Percentiles rank a stretch among this genome's conserved stretches.
Evolutionary conservation across 1,140 invertebrate species (phyloP).

Genomic region (Drosophila grimshawi): DNA sequence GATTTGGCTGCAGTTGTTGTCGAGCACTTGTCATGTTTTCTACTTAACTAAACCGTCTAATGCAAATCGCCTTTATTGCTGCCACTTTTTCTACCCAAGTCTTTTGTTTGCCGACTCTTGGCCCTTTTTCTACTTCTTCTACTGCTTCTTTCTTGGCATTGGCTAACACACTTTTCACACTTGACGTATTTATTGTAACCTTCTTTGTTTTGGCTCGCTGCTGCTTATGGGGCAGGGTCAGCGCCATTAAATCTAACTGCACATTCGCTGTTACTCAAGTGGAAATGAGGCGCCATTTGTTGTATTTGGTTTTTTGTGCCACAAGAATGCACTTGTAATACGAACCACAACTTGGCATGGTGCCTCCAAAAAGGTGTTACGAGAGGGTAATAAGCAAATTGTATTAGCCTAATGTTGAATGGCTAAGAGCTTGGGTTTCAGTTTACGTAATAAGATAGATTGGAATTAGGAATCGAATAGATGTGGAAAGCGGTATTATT

Average conservation of each 20-base stretch:
- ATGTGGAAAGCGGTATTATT: too few species aligned
- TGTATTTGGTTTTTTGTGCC: not conserved
- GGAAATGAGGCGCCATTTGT: slow-evolving; percentile 71
- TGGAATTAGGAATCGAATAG: too few species aligned
- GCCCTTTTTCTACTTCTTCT: slow-evolving; percentile 2
- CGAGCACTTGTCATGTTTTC: slow-evolving; percentile 51
- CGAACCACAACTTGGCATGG: not conserved
- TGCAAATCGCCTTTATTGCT: slow-evolving; percentile 78
- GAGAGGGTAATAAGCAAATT: not conserved
- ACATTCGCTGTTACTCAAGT: slow-evolving; percentile 54
- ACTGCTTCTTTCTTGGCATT: not conserved
- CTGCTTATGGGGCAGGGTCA: slow-evolving; percentile 56
- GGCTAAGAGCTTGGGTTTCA: too few species aligned
- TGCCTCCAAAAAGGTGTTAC: not conserved
- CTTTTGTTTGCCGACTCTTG: slow-evolving; percentile 33
- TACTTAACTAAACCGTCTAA: slow-evolving; percentile 64
- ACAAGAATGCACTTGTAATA: slow-evolving; percentile 27
- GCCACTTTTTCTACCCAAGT: slow-evolving; percentile 52
- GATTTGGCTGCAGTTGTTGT: slow-evolving; percentile 71
- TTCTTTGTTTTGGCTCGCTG: slow-evolving; percentile 18
- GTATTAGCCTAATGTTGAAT: not conserved
- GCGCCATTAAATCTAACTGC: slow-evolving; percentile 74
- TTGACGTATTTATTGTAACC: slow-evolving; percentile 66
- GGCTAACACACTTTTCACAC: slow-evolving; percentile 21
- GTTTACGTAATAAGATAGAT: too few species aligned